Base-by-base conservation (phyloP, 2,113 vertebrate genomes). In the Cyprinodon brontotheroides region DNA sequence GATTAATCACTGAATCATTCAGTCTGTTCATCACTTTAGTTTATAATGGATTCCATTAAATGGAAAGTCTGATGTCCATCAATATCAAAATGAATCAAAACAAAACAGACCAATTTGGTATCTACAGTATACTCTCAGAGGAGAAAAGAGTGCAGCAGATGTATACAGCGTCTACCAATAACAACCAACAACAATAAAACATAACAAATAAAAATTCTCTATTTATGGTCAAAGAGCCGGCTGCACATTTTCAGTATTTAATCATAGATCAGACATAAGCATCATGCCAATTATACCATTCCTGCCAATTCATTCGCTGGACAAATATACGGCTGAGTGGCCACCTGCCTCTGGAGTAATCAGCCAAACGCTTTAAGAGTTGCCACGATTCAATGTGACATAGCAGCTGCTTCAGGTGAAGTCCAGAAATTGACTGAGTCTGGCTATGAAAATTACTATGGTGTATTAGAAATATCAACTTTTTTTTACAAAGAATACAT, bases 301-400 rank as follows among this genome's bases (percentile, higher is more conserved):
- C 61, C 65, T 80, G 68, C 59, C 17, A 81, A 67, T 69, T 75
- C 69, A 57, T 75, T 65, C 75, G 83, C 63, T 63, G 64, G 74
- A 47, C 64, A 74, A 72, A 79, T 59, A 69, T 57, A 65, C 37
- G 65, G 36, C 60, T 17, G 79, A 75, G 53, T 29, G 40, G 36
- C 70, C 78, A 70, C 77, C 74, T 75, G 82, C 57, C 60, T 69
- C 77, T 64, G 41, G 41, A 14, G 50, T 38, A 29, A 72, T 74
- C 78, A 39, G 36, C 66, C 77, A 81, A 74, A 78, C 57, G 17
- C 13, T 57, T 78, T 11, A 17, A n/a, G 77, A 81, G 59, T 38
- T 11, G 17, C 71, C 57, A 60, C 66, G 43, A 45, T 57, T 78
- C 41, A 76, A 68, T 76, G 60, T 29, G 1, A 48, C 61, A 15